Base-by-base conservation (phyloP, 2,888 invertebrate genomes). In the Aphidoletes aphidimyza region DNA sequence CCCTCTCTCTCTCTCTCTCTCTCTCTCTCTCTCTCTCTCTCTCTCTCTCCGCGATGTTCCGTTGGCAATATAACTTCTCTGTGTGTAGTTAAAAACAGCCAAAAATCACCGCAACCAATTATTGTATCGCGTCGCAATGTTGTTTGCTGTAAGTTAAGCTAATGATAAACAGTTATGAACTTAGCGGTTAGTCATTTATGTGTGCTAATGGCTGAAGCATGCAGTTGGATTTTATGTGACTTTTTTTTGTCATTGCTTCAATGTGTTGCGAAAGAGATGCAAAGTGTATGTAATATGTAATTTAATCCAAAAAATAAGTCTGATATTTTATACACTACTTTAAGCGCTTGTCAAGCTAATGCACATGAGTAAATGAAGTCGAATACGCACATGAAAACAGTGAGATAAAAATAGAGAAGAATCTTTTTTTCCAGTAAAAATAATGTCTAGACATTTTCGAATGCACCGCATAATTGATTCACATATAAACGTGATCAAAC, bases 131-230 rank as follows among this genome's bases (percentile, higher is more conserved):
- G n/a, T 39, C 6, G 39, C 54, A 22, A 54, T 54, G 54, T 54
- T 54, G 54, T 54, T 54, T 22, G 54, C 22, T 3, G 22, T 22
- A 54, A 22, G 54, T 54, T 54, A 47, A 47, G 47, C 47, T 19
- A 54, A 54, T 54, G 54, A 54, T 54, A 54, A 54, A 54, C 54
- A 54, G 54, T 54, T 54, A 54, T 54, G 54, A 54, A 54, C 22
- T 22, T 54, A 3, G 54, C 54, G n/a, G 22, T 22, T 8, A 54
- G 54, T n/a, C 54, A 54, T 54, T n/a, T 47, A 19, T 11, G 17
- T 47, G 47, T 47, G 17, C 47, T 17, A 39, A 39, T 39, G 11
- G 39, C 39, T 39, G 6, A 5, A 39, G 11, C n/a, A 11, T 39
- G 39, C 39, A 8, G 39, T 11, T 8, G 39, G 11, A 8, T 39